Base-by-base conservation (phyloP, 2,797 vertebrate species). In the Harpagifer antarcticus region DNA sequence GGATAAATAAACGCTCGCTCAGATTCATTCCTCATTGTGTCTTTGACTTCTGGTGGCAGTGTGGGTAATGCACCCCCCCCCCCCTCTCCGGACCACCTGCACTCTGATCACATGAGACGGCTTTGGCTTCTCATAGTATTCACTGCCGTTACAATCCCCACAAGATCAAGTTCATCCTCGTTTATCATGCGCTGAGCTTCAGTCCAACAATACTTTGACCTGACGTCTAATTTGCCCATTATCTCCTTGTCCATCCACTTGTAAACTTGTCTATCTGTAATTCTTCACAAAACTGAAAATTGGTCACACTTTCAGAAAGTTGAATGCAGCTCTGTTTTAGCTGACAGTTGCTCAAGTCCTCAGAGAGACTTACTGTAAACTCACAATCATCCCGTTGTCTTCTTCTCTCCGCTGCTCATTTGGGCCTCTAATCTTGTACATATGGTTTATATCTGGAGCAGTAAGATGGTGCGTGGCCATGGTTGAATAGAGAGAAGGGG, bases 401-500 rank as follows among this genome's bases (percentile, higher is more conserved):
- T 68, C 40, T 65, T 81, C 70, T 78, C 55, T 71, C 42, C 44
- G 60, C 62, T 84, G 71, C 63, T 89, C 74, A 60, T 78, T 72
- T 79, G 53, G 53, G 68, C 61, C 78, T 83, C 64, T 87, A 87
- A 89, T 92, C 83, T 81, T 81, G 17, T 73, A 75, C 86, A 92
- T 85, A 83, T 92, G 87, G 82, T 92, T 89, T 79, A 43, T 81
- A 89, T 92, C 83, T 88, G 78, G 14, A 54, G 63, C 65, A 17
- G 78, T 76, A 54, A 84, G 82, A 79, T 78, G 68, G 66, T 86
- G 87, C 88, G 87, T 88, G 81, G 81, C 67, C 57, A 0, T 49
- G 19, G 31, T 58, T 58, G 74, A 84, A 57, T 54, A 37, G 74
- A 64, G 57, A 27, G 65, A 42, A 55, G 70, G 58, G 42, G 68